Evolutionary conservation across 2,888 invertebrate species (phyloP), one percentile per base, ranked within the genome.

Genomic region (Aphodius sticticus): DNA sequence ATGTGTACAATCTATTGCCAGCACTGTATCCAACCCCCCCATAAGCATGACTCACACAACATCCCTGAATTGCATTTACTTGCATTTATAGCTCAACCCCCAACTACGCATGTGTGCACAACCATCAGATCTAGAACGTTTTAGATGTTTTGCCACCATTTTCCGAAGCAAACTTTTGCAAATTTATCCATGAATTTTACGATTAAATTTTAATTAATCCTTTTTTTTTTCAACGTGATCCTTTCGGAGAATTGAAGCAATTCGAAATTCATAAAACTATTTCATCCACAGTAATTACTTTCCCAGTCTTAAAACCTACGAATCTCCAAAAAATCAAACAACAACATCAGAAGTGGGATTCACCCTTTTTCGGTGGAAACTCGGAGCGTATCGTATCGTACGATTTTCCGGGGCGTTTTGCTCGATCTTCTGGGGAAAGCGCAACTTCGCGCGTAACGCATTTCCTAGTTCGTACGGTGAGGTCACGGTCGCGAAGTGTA

Each of bases 381-480:
- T 69, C 15, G n/a, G 71, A 71, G 35, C 26, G 71, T 71, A 35
- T 15, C 26, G 35, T 12, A 71, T 12, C 16, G 16, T 35, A 71
- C 71, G 36, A 35, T 35, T n/a, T 70, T 70, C 15, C 36, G 9
- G 78, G 71, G 78, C 37, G 15, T 70, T 14, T 53, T 53, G 71
- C 53, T 26, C 37, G 72, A 72, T 37, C 16, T 38, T 70, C 78
- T 77, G 76, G 70, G 38, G 79, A 77, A 78, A 78, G 38, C 78
- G 38, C 80, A 70, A 77, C 74, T 69, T 80, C 53, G 26, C 70
- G 75, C 85, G 85, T 86, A 87, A 87, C 87, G 88, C 87, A 87
- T 88, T 88, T 88, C 88, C 88, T 87, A 86, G 86, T 87, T 86
- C 26, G 26, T 83, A 82, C 84, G 83, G 81, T 82, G 80, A 82